Base-by-base conservation (phyloP, 2,888 invertebrate species). In the Leptogaster cylindrica region DNA sequence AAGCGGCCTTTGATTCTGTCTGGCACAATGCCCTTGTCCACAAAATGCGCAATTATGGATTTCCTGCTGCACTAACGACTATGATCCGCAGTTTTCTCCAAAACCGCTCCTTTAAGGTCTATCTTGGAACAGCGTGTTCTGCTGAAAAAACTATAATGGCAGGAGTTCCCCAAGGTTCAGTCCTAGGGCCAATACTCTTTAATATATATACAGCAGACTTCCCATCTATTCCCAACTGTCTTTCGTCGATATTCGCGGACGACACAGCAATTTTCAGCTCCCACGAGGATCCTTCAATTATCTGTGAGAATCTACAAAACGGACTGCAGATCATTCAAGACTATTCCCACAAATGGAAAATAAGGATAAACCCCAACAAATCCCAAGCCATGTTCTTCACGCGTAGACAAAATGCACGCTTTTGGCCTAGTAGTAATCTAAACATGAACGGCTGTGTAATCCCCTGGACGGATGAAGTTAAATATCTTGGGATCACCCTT, bases 221-320 rank as follows among this genome's bases (percentile, higher is more conserved):
- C n/a, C n/a, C n/a, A n/a, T n/a, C n/a, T 41, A 8, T 41, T 16
- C 41, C 8, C 41, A 41, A 41, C 16, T 41, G 41, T 12, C 41
- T 41, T 0, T 41, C 31, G 5, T 28, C 20, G 25, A 31, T 25
- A 51, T 51, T 14, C 28, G n/a, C 28, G 8, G 28, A 31, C 28
- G 51, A 31, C 31, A 23, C 48, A 48, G 48, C 31, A n/a, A n/a
- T n/a, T n/a, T n/a, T n/a, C 31, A 31, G 31, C 8, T 31, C 41
- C n/a, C 8, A 41, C n/a, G 41, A 41, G 41, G n/a, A 41, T 41
- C 41, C 41, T 41, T 7, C 41, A 41, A 16, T 16, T 16, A 41
- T 41, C n/a, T 41, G 41, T n/a, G 41, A 41, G 16, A 41, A 41
- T 41, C n/a, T 10, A 7, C 41, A 41, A 41, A 41, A n/a, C 41